phyloP scores from a whole-genome alignment of 2,888 invertebrate genomes.

The Ctena decussata region DNA sequence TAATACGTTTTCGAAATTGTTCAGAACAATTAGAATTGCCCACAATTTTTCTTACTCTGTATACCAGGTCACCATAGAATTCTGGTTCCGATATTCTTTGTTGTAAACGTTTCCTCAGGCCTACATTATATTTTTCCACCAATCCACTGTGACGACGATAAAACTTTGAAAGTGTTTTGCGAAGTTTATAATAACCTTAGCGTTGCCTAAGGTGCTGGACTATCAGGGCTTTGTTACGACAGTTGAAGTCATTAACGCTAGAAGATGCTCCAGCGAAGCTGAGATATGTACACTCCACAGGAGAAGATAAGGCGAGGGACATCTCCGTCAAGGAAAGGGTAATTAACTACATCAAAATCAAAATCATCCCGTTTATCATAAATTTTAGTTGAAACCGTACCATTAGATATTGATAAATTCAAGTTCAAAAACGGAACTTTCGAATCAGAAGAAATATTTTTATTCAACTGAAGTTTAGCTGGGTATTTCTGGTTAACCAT shows the following conservation, averaged over 20 bases:
- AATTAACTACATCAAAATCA: background rate
- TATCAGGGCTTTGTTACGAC: background rate
- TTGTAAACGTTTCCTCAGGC: background rate
- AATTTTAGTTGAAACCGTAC: background rate
- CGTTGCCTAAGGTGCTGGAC: background rate
- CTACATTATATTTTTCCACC: background rate
- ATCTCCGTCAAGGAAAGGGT: background rate
- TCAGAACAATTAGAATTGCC: background rate
- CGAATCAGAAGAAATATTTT: background rate
- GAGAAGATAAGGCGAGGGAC: background rate
- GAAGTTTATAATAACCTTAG: background rate
- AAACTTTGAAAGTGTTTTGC: constrained; percentile 16
- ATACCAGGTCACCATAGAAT: background rate
- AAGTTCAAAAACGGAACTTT: background rate
- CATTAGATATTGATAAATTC: background rate
- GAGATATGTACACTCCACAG: background rate
- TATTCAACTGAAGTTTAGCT: background rate
- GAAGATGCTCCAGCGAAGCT: constrained; percentile 4
- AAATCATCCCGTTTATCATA: constrained; percentile 2
- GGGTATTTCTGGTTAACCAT: background rate
- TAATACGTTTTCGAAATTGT: background rate
- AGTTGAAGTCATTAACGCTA: background rate
- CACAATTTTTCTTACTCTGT: background rate
- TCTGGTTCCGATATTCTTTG: background rate
- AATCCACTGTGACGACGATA: background rate